phyloP scores from a whole-genome alignment of 2,797 vertebrate species.

The Sparus aurata region DNA sequence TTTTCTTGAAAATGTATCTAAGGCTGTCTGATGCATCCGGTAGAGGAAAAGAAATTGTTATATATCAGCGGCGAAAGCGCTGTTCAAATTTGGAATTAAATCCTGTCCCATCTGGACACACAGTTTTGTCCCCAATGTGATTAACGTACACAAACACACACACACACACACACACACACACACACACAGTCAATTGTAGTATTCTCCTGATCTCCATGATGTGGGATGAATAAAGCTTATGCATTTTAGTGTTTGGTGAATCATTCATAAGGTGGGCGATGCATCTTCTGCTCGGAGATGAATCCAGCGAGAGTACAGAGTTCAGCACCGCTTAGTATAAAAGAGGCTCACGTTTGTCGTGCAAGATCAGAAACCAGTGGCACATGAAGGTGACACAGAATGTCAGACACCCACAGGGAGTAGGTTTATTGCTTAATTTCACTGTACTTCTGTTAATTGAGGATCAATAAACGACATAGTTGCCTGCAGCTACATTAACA shows the following conservation, averaged over 20 bases:
- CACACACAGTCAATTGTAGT: background rate
- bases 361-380: conserved; percentile 9
- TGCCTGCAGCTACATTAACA: background rate
- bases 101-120: background rate
- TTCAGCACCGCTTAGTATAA: background rate
- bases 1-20: background rate
- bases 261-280: conserved; percentile 16
- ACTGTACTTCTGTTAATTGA: conserved; percentile 1
- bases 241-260: conserved; percentile 5
- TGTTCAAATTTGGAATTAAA: background rate
- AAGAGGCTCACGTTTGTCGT: background rate
- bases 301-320: conserved; percentile 2
- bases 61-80: background rate
- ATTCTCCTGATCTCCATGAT: background rate
- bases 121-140: background rate
- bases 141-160: background rate
- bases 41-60: background rate
- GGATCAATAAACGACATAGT: too few species aligned
- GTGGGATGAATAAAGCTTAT: conserved; percentile 14
- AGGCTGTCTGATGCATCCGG: background rate
- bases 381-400: background rate
- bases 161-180: background rate
- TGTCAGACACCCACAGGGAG: background rate
- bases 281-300: background rate
- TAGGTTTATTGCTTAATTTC: background rate